These are phyloP conservation scores for Lepidothrix coronata DNA, from an alignment of 2,113 vertebrate species.

Conservation along the genomic window DNA sequence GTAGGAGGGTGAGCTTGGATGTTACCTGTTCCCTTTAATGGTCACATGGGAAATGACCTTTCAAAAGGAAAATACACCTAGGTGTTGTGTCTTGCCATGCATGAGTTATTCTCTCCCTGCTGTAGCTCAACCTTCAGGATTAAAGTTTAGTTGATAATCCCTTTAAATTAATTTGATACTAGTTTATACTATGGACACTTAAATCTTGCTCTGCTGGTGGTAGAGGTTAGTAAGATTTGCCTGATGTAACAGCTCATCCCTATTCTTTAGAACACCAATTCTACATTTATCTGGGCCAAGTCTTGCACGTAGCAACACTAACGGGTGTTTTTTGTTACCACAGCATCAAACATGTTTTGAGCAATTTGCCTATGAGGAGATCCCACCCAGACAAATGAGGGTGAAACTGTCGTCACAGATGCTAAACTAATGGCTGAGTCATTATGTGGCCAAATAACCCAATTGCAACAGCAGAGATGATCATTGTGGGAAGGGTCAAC, in stretches of 20 bases:
- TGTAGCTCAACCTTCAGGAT: background rate
- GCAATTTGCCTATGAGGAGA: constrained; percentile 5
- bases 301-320: background rate
- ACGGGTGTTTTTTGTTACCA: background rate
- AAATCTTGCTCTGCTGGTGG: background rate
- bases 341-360: background rate
- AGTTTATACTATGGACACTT: background rate
- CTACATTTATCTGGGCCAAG: background rate
- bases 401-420: background rate
- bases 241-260: background rate
- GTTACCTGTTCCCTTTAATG: background rate
- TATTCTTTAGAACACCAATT: background rate
- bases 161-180: background rate
- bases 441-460: background rate
- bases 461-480: background rate
- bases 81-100: background rate
- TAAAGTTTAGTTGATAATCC: background rate
- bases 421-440: background rate
- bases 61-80: background rate
- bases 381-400: constrained; percentile 30
- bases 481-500: constrained; percentile 8
- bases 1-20: background rate
- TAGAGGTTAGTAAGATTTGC: background rate
- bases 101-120: background rate
- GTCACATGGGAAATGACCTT: background rate